Evolutionary conservation across 2,113 vertebrate species (phyloP), one percentile per base, ranked within the genome.

Genomic region (Chloebia gouldiae): DNA sequence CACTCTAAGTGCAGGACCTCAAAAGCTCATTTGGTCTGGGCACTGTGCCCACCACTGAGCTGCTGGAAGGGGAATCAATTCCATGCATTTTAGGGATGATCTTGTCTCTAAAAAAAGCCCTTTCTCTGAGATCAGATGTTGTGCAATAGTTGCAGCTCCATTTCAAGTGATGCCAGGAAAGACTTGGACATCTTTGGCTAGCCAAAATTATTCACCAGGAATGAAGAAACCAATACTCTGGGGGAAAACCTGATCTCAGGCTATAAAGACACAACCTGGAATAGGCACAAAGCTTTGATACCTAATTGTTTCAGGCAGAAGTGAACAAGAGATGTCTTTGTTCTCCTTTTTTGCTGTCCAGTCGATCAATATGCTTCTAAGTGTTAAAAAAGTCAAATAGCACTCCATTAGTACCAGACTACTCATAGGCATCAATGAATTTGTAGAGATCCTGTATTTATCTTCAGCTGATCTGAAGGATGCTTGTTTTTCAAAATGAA

Each of bases 21-120:
- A 70, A 94, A 95, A 87, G 51, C 56, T 96, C 59, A 90, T 92
- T 85, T 93, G 85, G 30, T 79, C 70, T 87, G 77, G 92, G 79
- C 72, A 57, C 25, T 92, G 33, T 95, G 78, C 81, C 76, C 76
- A 54, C 40, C 78, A 11, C 23, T 25, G 27, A 81, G 73, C 39
- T 90, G 24, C 25, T 88, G 59, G 53, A 94, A 35, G 33, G 59
- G 23, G 44, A 72, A 80, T 96, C 92, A 71, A 78, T 95, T 86
- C 92, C 42, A 70, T 6, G 6, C 45, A 47, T 72, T 77, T 59
- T 6, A 53, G 25, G 33, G 69, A 86, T 5, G 15, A 90, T 23
- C 39, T 81, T 44, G 42, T 61, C 42, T 23, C 30, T 27, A 65
- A 40, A 81, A 75, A 76, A 45, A 70, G n/a, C 56, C 40, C 63